A percentile compares a stretch with the other conserved stretches of the same genome.
phyloP scores from a whole-genome alignment of 1,140 invertebrate species.

The Atopsyche davidsoni region DNA sequence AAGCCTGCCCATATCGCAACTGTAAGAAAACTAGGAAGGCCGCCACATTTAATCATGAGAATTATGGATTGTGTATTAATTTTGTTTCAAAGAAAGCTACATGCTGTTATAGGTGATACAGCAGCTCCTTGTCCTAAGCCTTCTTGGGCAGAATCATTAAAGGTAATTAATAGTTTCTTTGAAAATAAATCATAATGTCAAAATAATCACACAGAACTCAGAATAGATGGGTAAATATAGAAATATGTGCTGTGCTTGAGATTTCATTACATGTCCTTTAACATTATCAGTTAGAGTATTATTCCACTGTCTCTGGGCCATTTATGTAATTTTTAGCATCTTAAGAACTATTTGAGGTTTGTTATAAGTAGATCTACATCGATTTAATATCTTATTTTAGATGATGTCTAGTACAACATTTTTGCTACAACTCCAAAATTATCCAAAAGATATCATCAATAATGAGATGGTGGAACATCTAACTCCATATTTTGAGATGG shows the following conservation, averaged over 20 bases:
- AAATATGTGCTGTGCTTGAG: no score
- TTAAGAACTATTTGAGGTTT: conserved; percentile 1
- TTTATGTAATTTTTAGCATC: no score
- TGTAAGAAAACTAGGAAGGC: conserved; percentile 87
- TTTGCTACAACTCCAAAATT: conserved; percentile 85
- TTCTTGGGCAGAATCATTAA: conserved; percentile 92
- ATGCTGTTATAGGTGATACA: conserved; percentile 74
- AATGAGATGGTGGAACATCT: conserved; percentile 94
- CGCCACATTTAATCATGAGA: conserved; percentile 94
- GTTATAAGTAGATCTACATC: conserved; percentile 5
- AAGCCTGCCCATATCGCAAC: conserved; percentile 96
- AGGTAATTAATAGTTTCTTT: conserved; percentile 64
- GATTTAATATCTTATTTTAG: conserved; percentile 42
- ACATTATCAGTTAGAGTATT: no score
- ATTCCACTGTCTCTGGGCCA: no score
- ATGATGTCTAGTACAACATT: conserved; percentile 97
- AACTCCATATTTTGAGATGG: conserved; percentile 87
- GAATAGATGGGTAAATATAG: no score
- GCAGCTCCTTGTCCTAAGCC: conserved; percentile 82
- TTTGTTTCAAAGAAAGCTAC: conserved; percentile 82
- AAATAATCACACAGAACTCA: no score
- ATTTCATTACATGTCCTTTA: no score
- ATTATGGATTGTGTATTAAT: conserved; percentile 97
- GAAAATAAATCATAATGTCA: no score
- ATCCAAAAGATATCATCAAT: conserved; percentile 95